These are phyloP conservation scores for Saccostrea echinata DNA, from an alignment of 1,140 invertebrate genomes.

Conservation along the genomic window DNA sequence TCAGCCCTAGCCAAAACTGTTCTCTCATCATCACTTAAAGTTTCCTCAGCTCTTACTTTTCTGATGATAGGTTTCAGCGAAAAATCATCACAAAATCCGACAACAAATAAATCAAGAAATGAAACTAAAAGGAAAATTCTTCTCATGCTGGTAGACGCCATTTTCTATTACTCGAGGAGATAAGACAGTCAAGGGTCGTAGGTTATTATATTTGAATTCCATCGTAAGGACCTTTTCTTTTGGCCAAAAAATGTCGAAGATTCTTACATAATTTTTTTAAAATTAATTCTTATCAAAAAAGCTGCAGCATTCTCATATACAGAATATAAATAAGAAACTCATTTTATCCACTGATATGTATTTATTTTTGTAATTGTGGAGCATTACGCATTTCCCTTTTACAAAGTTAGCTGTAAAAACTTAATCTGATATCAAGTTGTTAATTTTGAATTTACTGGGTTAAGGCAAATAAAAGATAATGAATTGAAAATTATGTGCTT, in stretches of 20 bases:
- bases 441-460: too few species aligned
- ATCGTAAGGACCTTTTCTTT: background rate
- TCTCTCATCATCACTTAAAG: background rate
- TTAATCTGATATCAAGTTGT: too few species aligned
- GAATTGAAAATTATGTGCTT: too few species aligned
- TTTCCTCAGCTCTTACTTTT: conserved; percentile 1
- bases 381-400: too few species aligned
- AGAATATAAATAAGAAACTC: too few species aligned
- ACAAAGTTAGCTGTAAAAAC: too few species aligned
- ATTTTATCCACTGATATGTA: too few species aligned
- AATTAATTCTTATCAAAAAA: too few species aligned
- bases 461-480: too few species aligned
- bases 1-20: background rate
- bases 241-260: background rate
- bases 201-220: background rate
- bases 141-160: background rate
- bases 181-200: background rate
- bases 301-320: too few species aligned
- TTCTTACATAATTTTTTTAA: background rate
- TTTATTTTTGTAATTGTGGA: too few species aligned
- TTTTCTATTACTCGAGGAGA: background rate
- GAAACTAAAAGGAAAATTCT: background rate
- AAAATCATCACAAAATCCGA: background rate
- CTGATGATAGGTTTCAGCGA: background rate
- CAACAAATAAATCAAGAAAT: background rate